phyloP scores from a whole-genome alignment of 1,140 invertebrate genomes.

The Drosophila lacertosa region DNA sequence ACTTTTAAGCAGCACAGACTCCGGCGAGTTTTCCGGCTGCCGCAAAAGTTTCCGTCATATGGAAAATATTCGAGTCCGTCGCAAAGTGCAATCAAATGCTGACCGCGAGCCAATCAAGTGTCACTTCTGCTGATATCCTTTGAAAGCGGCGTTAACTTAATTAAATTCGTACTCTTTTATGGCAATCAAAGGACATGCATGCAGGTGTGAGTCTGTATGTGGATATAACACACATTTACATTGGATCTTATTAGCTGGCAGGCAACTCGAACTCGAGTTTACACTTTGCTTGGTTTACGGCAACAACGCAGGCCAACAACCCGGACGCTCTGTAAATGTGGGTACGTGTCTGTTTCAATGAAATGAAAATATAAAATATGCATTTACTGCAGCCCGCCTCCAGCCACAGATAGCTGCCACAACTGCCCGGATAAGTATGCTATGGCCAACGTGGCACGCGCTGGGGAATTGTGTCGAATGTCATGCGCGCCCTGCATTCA shows the following conservation, averaged over 20 bases:
- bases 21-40: neutral
- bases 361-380: constrained; percentile 82
- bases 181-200: constrained; percentile 42
- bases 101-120: constrained; percentile 5
- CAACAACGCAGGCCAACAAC: constrained; percentile 24
- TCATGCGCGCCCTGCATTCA: constrained; percentile 60
- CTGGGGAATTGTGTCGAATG: constrained; percentile 70
- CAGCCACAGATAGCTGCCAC: constrained; percentile 40
- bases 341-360: constrained; percentile 75
- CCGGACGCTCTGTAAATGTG: constrained; percentile 23
- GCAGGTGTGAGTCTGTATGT: no score
- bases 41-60: constrained; percentile 22
- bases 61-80: constrained; percentile 11
- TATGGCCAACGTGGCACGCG: constrained; percentile 54
- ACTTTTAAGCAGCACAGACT: neutral
- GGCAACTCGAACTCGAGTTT: constrained; percentile 41
- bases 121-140: constrained; percentile 12
- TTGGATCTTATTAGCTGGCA: constrained; percentile 48
- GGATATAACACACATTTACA: neutral
- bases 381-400: constrained; percentile 63
- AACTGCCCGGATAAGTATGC: constrained; percentile 70
- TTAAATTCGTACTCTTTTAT: constrained; percentile 41
- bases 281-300: constrained; percentile 21
- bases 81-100: constrained; percentile 2
- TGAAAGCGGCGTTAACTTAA: constrained; percentile 34